These are phyloP conservation scores for Cylloceria caligata DNA, from an alignment of 2,888 invertebrate species.

Conservation along the genomic window DNA sequence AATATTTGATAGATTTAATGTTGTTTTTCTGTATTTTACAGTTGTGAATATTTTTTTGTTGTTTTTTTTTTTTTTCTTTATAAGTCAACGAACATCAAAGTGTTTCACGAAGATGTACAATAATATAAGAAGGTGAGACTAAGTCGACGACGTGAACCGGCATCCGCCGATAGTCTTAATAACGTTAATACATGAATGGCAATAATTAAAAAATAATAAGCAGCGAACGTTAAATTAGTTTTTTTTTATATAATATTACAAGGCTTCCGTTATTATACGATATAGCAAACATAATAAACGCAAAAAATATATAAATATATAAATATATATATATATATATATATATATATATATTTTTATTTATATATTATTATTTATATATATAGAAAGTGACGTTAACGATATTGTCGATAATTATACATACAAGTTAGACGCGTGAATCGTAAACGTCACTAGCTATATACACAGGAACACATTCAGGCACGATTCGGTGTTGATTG, in stretches of 20 bases:
- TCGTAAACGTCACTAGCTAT: slow-evolving; percentile 33
- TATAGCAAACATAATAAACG: slow-evolving; percentile 35
- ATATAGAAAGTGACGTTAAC: slow-evolving; percentile 26
- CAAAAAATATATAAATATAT: slow-evolving; percentile 37
- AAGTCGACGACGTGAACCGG: slow-evolving; percentile 62
- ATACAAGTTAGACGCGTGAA: slow-evolving; percentile 53
- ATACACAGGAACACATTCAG: slow-evolving; percentile 58
- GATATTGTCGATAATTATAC: slow-evolving; percentile 59
- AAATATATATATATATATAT: slow-evolving; percentile 44
- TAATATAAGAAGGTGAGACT: slow-evolving; percentile 56
- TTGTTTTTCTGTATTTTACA: slow-evolving; percentile 57
- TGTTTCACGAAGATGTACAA: slow-evolving; percentile 40
- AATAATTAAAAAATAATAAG: slow-evolving; percentile 51
- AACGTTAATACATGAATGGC: slow-evolving; percentile 57
- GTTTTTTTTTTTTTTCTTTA: slow-evolving; percentile 44
- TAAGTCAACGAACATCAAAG: slow-evolving; percentile 33
- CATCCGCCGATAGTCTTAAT: slow-evolving; percentile 62
- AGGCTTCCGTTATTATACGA: slow-evolving; percentile 49
- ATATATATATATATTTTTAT: slow-evolving; percentile 7
- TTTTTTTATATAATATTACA: slow-evolving; percentile 53
- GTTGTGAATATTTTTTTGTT: too few relatives aligned
- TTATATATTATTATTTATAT: too few relatives aligned
- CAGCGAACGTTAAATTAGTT: slow-evolving; percentile 49
- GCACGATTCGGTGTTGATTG: slow-evolving; percentile 62
- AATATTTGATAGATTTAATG: slow-evolving; percentile 42